Conservation (phyloP, 2,797 vertebrate genomes). For the Sternotherus odoratus region DNA sequence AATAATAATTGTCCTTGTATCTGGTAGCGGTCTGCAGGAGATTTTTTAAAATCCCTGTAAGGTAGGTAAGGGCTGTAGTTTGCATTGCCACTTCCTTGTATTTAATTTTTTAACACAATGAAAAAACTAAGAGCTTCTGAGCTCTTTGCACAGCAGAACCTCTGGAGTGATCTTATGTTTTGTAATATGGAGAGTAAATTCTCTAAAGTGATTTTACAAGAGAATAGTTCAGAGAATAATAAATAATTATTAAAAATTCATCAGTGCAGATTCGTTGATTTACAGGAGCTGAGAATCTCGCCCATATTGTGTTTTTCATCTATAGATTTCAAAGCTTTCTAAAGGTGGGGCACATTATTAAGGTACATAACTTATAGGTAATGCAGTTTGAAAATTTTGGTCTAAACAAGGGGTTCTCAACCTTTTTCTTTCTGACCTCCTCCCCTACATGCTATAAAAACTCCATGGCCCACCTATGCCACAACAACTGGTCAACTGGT, state of each 20-base stretch:
- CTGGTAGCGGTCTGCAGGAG: not conserved
- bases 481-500: no score
- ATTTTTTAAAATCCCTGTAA: not conserved
- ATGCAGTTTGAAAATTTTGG: not conserved
- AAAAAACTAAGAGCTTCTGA: not conserved
- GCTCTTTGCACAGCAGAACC: not conserved
- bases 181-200: not conserved
- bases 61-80: not conserved
- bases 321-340: not conserved
- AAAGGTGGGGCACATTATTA: not conserved
- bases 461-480: no score
- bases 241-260: not conserved
- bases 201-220: slow-evolving; percentile 8
- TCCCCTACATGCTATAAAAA: no score
- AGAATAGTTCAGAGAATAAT: slow-evolving; percentile 12
- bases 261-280: not conserved
- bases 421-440: no score
- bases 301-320: not conserved
- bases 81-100: not conserved
- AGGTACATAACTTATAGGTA: not conserved
- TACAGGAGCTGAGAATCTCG: not conserved
- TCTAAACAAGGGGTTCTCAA: not conserved
- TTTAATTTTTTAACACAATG: not conserved
- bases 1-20: not conserved
- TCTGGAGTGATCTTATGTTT: not conserved